Percentiles rank a stretch among this genome's conserved stretches.
phyloP scores from a whole-genome alignment of 2,113 vertebrate genomes.

The Platysteira castanea region DNA sequence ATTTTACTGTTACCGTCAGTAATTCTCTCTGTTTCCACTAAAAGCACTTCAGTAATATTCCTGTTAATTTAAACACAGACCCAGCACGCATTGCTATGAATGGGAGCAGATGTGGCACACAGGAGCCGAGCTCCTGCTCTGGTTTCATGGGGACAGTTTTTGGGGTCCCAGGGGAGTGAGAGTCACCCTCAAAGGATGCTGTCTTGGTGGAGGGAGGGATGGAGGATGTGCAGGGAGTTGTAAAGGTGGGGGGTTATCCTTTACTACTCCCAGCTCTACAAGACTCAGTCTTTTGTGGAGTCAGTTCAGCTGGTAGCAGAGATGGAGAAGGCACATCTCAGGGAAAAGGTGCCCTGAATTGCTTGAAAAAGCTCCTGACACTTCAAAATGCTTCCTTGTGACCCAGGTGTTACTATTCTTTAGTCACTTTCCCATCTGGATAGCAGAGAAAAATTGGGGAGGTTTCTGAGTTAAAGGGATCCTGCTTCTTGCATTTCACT shows the following conservation, averaged over 20 bases:
- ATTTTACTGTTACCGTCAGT: slow-evolving; percentile 17
- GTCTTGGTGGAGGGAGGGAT: rapidly evolving
- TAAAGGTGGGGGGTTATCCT: background rate
- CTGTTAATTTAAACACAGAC: background rate
- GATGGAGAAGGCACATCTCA: background rate
- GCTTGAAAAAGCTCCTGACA: background rate
- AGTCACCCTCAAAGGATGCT: background rate
- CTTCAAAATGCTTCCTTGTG: rapidly evolving
- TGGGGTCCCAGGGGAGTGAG: rapidly evolving
- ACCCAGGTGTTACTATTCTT: background rate
- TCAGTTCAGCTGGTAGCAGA: background rate
- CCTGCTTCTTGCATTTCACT: background rate
- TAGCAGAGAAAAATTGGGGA: background rate
- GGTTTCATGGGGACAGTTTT: background rate
- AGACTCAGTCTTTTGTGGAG: background rate
- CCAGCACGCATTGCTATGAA: background rate
- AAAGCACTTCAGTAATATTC: background rate
- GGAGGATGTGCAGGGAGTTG: background rate
- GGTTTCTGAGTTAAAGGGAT: background rate
- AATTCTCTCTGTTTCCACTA: background rate
- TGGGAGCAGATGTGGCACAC: background rate
- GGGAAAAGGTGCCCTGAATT: background rate
- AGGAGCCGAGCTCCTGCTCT: background rate
- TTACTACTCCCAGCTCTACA: background rate
- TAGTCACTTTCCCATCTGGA: background rate